Conservation (phyloP, 1,140 invertebrate species). For the Lysiphlebus fabarum region DNA sequence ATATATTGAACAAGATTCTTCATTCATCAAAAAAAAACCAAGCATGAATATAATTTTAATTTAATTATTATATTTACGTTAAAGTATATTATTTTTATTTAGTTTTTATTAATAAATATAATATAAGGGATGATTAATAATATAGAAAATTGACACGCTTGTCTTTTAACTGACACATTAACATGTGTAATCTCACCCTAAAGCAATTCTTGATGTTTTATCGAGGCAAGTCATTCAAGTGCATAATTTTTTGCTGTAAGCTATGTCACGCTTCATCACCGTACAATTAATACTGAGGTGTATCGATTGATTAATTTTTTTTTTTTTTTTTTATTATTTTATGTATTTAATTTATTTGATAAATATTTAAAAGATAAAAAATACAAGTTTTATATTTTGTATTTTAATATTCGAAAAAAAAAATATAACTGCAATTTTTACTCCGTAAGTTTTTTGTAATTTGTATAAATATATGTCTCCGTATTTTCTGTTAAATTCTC, state of each 20-base stretch:
- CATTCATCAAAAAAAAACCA: conserved; percentile 30
- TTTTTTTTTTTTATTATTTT: not conserved
- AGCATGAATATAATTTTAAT: not conserved
- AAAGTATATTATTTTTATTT: not conserved
- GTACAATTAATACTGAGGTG: conserved; percentile 14
- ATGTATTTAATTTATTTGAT: too few relatives aligned
- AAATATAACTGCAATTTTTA: too few relatives aligned
- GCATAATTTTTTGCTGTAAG: conserved; percentile 2
- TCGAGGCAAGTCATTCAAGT: not conserved
- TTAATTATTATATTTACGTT: too few relatives aligned
- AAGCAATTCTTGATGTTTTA: not conserved
- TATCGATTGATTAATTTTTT: conserved; percentile 29
- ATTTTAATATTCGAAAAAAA: too few relatives aligned
- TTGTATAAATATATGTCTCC: too few relatives aligned
- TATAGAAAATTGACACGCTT: conserved; percentile 27
- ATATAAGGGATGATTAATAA: conserved; percentile 31
- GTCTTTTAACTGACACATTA: not conserved
- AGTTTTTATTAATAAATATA: not conserved
- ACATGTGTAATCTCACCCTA: conserved; percentile 2
- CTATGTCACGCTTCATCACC: too few relatives aligned
- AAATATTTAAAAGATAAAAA: too few relatives aligned
- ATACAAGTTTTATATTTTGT: too few relatives aligned
- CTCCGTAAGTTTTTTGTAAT: too few relatives aligned
- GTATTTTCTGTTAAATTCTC: too few relatives aligned
- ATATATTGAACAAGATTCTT: conserved; percentile 18